These are phyloP conservation scores for Eristalis intricaria DNA, from an alignment of 2,888 invertebrate genomes.

Conservation along the genomic window DNA sequence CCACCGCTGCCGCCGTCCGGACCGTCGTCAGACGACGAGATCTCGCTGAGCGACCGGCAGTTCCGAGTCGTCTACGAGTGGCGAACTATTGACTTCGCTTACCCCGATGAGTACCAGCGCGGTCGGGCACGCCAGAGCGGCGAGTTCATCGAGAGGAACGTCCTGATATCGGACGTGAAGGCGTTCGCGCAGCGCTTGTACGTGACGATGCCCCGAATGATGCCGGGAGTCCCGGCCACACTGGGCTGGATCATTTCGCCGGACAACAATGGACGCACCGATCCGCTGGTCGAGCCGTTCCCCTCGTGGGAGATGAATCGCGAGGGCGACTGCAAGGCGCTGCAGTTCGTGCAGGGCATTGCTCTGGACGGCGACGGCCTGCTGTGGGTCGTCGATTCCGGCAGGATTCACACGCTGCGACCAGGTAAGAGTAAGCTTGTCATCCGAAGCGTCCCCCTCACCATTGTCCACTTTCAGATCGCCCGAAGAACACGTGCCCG, in stretches of 20 bases:
- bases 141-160: constrained; percentile 86
- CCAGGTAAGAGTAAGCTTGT: constrained; percentile 73
- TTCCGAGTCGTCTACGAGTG: constrained; percentile 89
- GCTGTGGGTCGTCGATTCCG: constrained; percentile 88
- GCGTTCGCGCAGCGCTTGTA: constrained; percentile 86
- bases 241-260: constrained; percentile 83
- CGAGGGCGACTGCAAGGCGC: constrained; percentile 85
- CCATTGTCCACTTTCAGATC: constrained; percentile 51
- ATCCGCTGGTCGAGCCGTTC: constrained; percentile 85
- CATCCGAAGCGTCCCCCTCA: neutral
- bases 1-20: constrained; percentile 62
- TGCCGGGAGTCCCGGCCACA: constrained; percentile 87
- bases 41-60: constrained; percentile 79
- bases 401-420: constrained; percentile 85
- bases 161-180: constrained; percentile 86
- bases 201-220: constrained; percentile 87
- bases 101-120: constrained; percentile 84
- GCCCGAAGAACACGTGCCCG: constrained; percentile 84
- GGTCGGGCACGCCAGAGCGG: constrained; percentile 83
- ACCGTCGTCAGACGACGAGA: constrained; percentile 61
- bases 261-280: constrained; percentile 81
- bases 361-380: constrained; percentile 87
- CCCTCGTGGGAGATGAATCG: constrained; percentile 88
- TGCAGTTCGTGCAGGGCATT: constrained; percentile 89
- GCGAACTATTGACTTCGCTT: constrained; percentile 87